These are phyloP conservation scores for Orthonevra nobilis DNA, from an alignment of 2,888 invertebrate species.

Conservation along the genomic window DNA sequence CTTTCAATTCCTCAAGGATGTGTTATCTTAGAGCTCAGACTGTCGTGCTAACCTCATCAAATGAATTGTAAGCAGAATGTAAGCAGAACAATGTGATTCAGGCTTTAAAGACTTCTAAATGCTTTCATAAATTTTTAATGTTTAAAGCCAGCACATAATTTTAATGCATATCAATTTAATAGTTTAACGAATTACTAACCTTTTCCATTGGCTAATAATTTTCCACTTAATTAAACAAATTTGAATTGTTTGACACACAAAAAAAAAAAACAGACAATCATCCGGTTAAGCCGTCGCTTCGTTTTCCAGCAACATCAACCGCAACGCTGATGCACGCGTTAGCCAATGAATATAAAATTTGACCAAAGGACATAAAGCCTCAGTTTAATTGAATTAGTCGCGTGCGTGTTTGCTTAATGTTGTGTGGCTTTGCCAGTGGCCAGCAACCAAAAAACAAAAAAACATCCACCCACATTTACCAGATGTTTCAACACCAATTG, in stretches of 20 bases:
- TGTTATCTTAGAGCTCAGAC: too few species aligned
- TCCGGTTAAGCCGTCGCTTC: background rate
- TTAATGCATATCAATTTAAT: too few species aligned
- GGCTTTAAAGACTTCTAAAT: too few species aligned
- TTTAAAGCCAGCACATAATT: too few species aligned
- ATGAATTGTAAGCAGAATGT: too few species aligned
- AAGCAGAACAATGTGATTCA: too few species aligned
- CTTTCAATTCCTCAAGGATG: too few species aligned
- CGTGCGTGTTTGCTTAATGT: conserved; percentile 67
- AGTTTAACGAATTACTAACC: background rate
- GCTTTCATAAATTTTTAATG: too few species aligned
- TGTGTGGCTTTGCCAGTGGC: conserved; percentile 42
- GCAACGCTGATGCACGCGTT: conserved; percentile 60
- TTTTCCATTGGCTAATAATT: conserved; percentile 40
- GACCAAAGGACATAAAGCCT: conserved; percentile 25
- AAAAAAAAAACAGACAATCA: background rate
- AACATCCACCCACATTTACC: conserved; percentile 35
- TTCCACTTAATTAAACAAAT: conserved; percentile 61
- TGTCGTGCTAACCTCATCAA: too few species aligned
- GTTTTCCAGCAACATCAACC: conserved; percentile 37
- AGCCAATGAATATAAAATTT: conserved; percentile 62
- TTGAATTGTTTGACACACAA: background rate
- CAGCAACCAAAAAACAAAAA: conserved; percentile 18
- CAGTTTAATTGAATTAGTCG: conserved; percentile 66
- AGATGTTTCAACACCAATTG: conserved; percentile 34